These are phyloP conservation scores for Porites cylindrica DNA, from an alignment of 92 coral and sea anemone genomes.

Conservation along the genomic window DNA sequence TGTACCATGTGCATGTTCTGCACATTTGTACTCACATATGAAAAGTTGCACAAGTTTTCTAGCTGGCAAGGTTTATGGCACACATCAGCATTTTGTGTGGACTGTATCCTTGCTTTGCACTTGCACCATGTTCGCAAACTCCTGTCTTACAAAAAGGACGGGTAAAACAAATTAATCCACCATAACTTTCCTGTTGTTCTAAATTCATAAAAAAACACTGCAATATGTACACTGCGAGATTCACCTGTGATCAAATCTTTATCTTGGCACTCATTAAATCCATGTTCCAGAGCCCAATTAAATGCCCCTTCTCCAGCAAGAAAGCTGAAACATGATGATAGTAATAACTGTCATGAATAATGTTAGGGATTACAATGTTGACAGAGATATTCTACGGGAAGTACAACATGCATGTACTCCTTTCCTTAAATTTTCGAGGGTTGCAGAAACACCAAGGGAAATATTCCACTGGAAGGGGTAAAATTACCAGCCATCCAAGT, in stretches of 20 bases:
- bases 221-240: background rate
- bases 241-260: slow-evolving; percentile 62
- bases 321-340: slow-evolving; percentile 59
- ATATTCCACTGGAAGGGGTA: too few relatives aligned
- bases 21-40: slow-evolving; percentile 24
- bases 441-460: too few relatives aligned
- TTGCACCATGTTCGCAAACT: slow-evolving; percentile 82
- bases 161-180: too few relatives aligned
- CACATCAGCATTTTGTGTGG: slow-evolving; percentile 1
- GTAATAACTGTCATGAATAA: background rate
- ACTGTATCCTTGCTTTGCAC: slow-evolving; percentile 59
- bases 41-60: slow-evolving; percentile 76
- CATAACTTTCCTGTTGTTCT: too few relatives aligned
- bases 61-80: slow-evolving; percentile 55
- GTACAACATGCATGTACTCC: too few relatives aligned
- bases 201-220: too few relatives aligned
- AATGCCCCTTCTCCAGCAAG: slow-evolving; percentile 94
- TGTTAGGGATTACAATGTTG: too few relatives aligned
- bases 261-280: slow-evolving; percentile 41
- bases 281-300: slow-evolving; percentile 86
- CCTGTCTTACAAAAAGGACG: slow-evolving; percentile 56
- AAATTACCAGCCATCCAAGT: too few relatives aligned
- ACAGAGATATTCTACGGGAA: too few relatives aligned
- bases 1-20: too few relatives aligned
- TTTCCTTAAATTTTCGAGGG: too few relatives aligned